phyloP scores from a whole-genome alignment of 37 sponge, comb jelly and placozoan species.

The Cladorhizidae sp. region DNA sequence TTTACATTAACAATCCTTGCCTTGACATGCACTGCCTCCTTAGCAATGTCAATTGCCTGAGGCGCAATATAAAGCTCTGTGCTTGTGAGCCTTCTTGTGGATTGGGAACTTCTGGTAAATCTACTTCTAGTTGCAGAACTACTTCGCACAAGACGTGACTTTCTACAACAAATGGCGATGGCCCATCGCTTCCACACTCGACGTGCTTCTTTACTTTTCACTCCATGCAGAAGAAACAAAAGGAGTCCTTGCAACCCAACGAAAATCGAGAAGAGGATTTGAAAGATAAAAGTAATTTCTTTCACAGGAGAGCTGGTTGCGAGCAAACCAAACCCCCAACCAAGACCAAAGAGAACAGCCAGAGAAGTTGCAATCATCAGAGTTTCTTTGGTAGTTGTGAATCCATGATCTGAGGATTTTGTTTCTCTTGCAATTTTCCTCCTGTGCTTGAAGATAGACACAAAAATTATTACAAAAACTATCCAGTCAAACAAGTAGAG shows the following conservation, averaged over 20 bases:
- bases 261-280: constrained; percentile 54
- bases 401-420: too few species aligned
- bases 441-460: constrained; percentile 12
- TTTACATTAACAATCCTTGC: too few species aligned
- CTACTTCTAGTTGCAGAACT: too few species aligned
- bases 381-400: background rate
- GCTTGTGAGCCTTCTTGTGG: too few species aligned
- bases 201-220: constrained; percentile 23
- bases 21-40: too few species aligned
- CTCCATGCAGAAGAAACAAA: constrained; percentile 28
- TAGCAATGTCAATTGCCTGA: too few species aligned
- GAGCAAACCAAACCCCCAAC: constrained; percentile 62
- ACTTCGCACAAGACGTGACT: too few species aligned
- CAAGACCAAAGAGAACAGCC: constrained; percentile 64
- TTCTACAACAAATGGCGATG: too few species aligned
- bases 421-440: background rate
- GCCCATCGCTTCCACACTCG: constrained; percentile 15
- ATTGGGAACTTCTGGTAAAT: too few species aligned
- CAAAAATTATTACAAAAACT: constrained; percentile 48
- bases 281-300: constrained; percentile 22
- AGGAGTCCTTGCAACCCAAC: constrained; percentile 50
- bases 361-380: constrained; percentile 42
- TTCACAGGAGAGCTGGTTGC: constrained; percentile 33
- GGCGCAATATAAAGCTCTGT: too few species aligned
- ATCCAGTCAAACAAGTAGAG: constrained; percentile 71